Evolutionary conservation across 2,797 vertebrate species (phyloP), one percentile per base, ranked within the genome.

Genomic region (Calcarius lapponicus): DNA sequence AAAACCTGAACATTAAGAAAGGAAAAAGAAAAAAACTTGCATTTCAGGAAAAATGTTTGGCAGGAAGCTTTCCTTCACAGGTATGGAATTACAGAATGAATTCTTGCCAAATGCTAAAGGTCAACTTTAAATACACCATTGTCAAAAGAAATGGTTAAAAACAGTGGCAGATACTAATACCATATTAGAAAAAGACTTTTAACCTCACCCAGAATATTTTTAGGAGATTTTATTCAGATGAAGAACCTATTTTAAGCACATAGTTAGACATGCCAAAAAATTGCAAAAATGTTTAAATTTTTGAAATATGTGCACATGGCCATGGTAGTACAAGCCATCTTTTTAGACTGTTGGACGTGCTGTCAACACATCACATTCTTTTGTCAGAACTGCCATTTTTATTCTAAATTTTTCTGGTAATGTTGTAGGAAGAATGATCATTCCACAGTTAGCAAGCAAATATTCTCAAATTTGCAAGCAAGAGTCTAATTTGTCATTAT

Each of bases 71-170:
- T 66, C 38, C 34, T 92, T 76, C 57, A 74, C 53, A 70, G 28
- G 42, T 74, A 78, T 26, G 38, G 56, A 81, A 87, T 79, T 88
- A 90, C 67, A 84, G 38, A 76, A 92, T 38, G 22, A 66, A 64
- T 51, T 86, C n/a, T 34, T 90, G 64, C 38, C 80, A 53, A 92
- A 87, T 70, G 13, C 67, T 82, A 47, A 87, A 73, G 32, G 22
- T 92, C 45, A 71, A 13, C 60, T 88, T 93, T 54, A 92, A 93
- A 86, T 57, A 88, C 2, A 10, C 7, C 14, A 21, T 28, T 80
- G n/a, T 71, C 71, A 80, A 90, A 19, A 76, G 17, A 94, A 88
- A 79, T 38, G 8, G 45, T 81, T 94, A 67, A 93, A 94, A 86
- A 71, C 13, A 67, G 26, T 32, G 72, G 73, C 32, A 81, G 54